Conservation (phyloP, 2,888 invertebrate genomes). For the Galerucella nymphaeae region DNA sequence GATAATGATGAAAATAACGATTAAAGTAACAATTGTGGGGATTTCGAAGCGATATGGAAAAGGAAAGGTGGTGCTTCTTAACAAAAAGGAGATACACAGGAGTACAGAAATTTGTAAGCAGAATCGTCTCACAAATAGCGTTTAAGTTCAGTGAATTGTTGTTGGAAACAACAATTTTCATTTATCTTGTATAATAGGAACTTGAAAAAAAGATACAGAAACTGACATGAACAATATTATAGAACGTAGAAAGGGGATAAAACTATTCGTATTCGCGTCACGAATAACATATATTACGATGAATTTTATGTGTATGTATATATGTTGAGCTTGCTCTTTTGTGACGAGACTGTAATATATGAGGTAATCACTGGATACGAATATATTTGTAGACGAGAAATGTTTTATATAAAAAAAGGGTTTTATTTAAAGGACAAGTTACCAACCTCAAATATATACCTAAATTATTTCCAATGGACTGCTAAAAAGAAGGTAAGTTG, state of each 20-base stretch:
- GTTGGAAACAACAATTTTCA: not conserved
- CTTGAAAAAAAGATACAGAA: not conserved
- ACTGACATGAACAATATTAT: not conserved
- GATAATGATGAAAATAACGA: too few species aligned
- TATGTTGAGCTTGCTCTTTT: constrained; percentile 14
- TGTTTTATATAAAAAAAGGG: not conserved
- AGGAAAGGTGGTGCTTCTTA: too few species aligned
- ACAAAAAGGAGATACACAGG: too few species aligned
- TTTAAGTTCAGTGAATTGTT: not conserved
- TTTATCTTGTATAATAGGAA: not conserved
- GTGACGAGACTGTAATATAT: constrained; percentile 14
- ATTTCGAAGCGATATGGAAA: too few species aligned
- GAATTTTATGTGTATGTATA: constrained; percentile 13
- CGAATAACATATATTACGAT: constrained; percentile 15
- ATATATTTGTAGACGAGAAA: not conserved
- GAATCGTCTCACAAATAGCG: too few species aligned
- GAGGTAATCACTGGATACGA: constrained; percentile 11
- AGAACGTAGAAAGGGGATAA: not conserved
- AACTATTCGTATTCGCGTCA: constrained; percentile 6
- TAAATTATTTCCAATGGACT: too few species aligned
- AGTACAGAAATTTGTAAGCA: too few species aligned
- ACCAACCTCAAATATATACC: too few species aligned
- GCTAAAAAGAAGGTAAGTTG: too few species aligned
- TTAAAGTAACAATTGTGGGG: too few species aligned
- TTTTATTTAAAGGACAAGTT: not conserved